Evolutionary conservation across 1,140 invertebrate genomes (phyloP), one percentile per base, ranked within the genome.

Genomic region (Trypoxylus dichotomus): DNA sequence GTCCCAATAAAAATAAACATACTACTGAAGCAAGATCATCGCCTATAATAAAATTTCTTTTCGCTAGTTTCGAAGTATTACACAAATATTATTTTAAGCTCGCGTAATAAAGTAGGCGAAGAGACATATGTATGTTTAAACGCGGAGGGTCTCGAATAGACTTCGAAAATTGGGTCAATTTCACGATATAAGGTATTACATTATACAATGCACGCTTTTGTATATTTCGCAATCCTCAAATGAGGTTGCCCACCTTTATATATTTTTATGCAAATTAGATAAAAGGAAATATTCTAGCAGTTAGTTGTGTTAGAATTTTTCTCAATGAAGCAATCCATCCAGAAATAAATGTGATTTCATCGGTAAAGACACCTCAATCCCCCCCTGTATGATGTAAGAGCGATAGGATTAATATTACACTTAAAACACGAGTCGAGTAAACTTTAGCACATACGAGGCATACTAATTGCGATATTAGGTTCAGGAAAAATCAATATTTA

Each of bases 281-380:
- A 6, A n/a, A 2, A n/a, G 0, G 5, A 5, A 19, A n/a, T 19
- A 54, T n/a, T 13, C 19, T 6, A 19, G 7, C 3, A 47, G 10
- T 3, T n/a, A 47, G 13, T 0, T 15, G 13, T 47, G 7, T 47
- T 47, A 11, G 13, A 47, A 47, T 19, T 54, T 15, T 54, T n/a
- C 19, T 15, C 15, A 54, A n/a, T 54, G n/a, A 54, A 54, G 47
- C 47, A 54, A 54, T 19, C 47, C 15, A 6, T n/a, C 1, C 47
- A n/a, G 47, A 54, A 54, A 54, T 54, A 54, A 54, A n/a, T n/a
- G 19, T 54, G 47, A 54, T 54, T 54, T 54, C 47, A 54, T 54
- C 47, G 47, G 6, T 15, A 54, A 19, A 54, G 47, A 54, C 47
- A 54, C 47, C 47, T 54, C 47, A 54, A n/a, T 15, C 47, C 15